Evolutionary conservation across 1,140 invertebrate genomes (phyloP), one percentile per base, ranked within the genome.

Genomic region (Lepidurus arcticus): DNA sequence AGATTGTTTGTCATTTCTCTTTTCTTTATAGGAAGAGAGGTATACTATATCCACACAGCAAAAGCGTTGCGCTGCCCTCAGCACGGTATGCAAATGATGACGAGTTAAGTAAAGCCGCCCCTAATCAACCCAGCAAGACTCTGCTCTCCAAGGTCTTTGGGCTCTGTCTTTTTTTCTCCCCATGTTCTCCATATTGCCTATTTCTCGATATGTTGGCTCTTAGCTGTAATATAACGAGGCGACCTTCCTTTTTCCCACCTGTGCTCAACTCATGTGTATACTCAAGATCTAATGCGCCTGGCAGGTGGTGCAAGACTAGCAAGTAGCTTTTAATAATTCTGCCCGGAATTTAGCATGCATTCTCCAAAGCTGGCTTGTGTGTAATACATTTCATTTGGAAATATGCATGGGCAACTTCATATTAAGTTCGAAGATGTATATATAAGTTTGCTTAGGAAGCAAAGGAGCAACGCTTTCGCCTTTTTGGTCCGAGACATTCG

Each of bases 201-300:
- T 65, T 65, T 65, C 53, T 7, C 21, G 53, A n/a, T 65, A 3
- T 65, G 21, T 65, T 21, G 13, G 53, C 53, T 21, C 5, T 7
- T 65, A 34, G 53, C 53, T 65, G 53, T 65, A 11, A 65, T 16
- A 4, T 65, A 65, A 65, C 53, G 53, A 65, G 3, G 21, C 53
- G n/a, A 65, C 16, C 9, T 65, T 65, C 53, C 53, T 21, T 21
- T 13, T 65, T 16, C 21, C n/a, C 53, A 65, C 53, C 53, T 65
- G 53, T 65, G 53, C 53, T 65, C 53, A 65, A 21, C 53, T n/a
- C 21, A 65, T 65, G 53, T 16, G 16, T 65, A 65, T 65, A 65
- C 16, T 21, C 53, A n/a, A 65, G 53, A 65, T 21, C 13, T 65
- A 65, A 65, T 65, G 16, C 53, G 53, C 13, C 53, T 65, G 16